Base-by-base conservation (phyloP, 2,888 invertebrate genomes). In the Calameuta filiformis region DNA sequence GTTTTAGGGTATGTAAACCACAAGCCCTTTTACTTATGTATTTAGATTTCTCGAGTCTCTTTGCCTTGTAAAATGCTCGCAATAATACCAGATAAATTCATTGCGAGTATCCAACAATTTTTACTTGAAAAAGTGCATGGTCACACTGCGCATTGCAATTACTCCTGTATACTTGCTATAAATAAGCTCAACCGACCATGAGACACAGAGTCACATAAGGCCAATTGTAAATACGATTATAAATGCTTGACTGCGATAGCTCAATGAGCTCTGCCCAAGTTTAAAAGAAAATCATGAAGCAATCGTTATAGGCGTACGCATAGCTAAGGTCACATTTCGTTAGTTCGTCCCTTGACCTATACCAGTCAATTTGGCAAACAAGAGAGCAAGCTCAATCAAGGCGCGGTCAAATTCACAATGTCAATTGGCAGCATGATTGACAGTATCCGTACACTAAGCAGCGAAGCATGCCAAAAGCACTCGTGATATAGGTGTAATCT, bases 401-500 rank as follows among this genome's bases (percentile, higher is more conserved):
- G 78, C 73, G 76, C 78, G 78, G 82, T 84, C 81, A 79, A 83
- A 85, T 81, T 84, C 76, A 82, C 80, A 76, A 79, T 84, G 82
- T 81, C 86, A 84, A 86, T 86, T 84, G 83, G 79, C 83, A 83
- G 79, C 78, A 81, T 85, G 85, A 85, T 85, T 78, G 85, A 85
- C 85, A 79, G 80, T 86, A 82, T 85, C 85, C 84, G 82, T 76
- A 76, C 80, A 76, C 69, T 73, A 76, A 34, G 74, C 77, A 75
- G 30, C 76, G 73, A 69, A 69, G 69, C 75, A 74, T 75, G 81
- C 82, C 80, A 82, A 82, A 75, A 79, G 34, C 9, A 56, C 56
- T 23, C 23, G 79, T 76, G 34, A 73, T 75, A 80, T 71, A 77
- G 76, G n/a, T 76, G 77, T 71, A 15, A 34, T 11, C 15, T 30